Evolutionary conservation across 2,888 invertebrate species (phyloP), one percentile per base, ranked within the genome.

Genomic region (Bombyx huttoni): DNA sequence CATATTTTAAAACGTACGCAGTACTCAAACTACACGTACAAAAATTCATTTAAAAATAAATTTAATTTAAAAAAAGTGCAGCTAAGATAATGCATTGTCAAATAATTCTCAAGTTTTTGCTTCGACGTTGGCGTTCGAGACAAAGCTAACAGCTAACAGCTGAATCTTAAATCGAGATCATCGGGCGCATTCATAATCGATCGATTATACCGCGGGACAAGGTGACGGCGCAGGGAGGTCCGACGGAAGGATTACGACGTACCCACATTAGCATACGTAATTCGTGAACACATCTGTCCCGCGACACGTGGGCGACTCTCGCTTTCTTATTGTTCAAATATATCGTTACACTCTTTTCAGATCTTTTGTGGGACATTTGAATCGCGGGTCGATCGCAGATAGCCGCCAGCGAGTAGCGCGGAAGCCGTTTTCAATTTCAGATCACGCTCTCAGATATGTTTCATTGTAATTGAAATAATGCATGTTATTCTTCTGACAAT

Each of bases 241-340:
- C 77, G 75, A 76, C 81, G 79, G 81, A 83, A 83, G 84, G 82
- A 84, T 85, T 81, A 79, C 81, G 76, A 73, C 24, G 24, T 24
- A 24, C 68, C 61, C 62, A 73, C 77, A 87, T 87, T 88, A 81
- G 68, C 87, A 87, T 88, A 85, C 80, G 78, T 86, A 85, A 87
- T 86, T 81, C 74, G 78, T 77, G 78, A 77, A 70, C 72, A 76
- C 77, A 80, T 74, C 77, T 80, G 79, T 69, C 71, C 68, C 63
- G 52, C 60, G 54, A 62, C 68, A 72, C 74, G 80, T 80, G 81
- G 78, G 81, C 77, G 81, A 73, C 65, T 72, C 69, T 72, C 69
- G 73, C 73, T 75, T 76, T 80, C 75, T 74, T 77, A 75, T 78
- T 78, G 76, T 78, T 76, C 75, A 75, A 75, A 77, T 75, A 73